Evolutionary conservation across 2,113 vertebrate species (phyloP), one percentile per base, ranked within the genome.

Genomic region (Dasyornis broadbenti): DNA sequence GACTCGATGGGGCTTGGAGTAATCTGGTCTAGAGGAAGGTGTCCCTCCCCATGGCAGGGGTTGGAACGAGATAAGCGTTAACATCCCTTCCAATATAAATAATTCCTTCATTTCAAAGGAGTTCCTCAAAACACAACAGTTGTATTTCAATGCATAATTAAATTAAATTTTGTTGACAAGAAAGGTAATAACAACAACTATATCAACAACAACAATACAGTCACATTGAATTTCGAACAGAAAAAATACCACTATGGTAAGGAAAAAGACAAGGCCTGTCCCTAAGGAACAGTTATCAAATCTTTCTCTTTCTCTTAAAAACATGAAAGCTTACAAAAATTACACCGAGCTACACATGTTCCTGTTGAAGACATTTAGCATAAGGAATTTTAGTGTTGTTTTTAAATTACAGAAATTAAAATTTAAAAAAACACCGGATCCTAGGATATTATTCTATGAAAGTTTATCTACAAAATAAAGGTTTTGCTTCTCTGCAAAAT

Each of bases 1-100:
- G 44, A 35, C 0, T 89, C 57, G 42, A 80, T 0, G 0, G 31
- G 26, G 31, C 44, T 44, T 2, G 37, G 33, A 73, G 37, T 33
- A 44, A 0, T 6, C 6, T 66, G 44, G 60, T 37, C 13, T 1
- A 39, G 68, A 11, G 23, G 28, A 20, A 73, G 44, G 13, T n/a
- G 44, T 37, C 44, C 21, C 31, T 57, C 44, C 31, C 9, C 44
- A 13, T 6, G 35, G 59, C 59, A 81, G 9, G 17, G 13, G 15
- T 3, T 19, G 35, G 21, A 30, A 50, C 5, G 27, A 40, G 21
- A 42, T 23, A 11, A 14, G 8, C 23, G 57, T 50, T 37, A 52
- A 39, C 33, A 27, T 39, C 13, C 28, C 60, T n/a, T 89, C 60
- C 37, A 59, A 52, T 37, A 15, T 33, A 42, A 66, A 4, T 7